These are phyloP conservation scores for Danio tinwini DNA, from an alignment of 2,797 vertebrate species.

Conservation along the genomic window DNA sequence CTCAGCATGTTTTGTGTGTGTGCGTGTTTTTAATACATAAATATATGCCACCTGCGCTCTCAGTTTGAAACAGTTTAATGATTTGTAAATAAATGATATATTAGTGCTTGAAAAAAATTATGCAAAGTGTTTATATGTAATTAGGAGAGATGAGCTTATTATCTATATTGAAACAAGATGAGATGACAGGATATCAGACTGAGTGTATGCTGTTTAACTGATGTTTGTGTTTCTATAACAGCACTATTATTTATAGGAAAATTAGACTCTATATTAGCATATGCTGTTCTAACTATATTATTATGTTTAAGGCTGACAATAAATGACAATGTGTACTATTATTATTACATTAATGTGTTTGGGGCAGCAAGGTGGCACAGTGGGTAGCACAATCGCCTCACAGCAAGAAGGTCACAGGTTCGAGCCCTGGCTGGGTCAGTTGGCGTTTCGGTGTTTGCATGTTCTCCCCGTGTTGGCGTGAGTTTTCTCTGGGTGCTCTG, in stretches of 20 bases:
- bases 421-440: too few relatives aligned
- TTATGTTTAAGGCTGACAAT: too few relatives aligned
- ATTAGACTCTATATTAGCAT: not conserved
- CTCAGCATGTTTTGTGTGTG: not conserved
- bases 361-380: too few relatives aligned
- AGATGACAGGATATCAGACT: not conserved
- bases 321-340: too few relatives aligned
- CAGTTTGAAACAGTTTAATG: slow-evolving; percentile 25
- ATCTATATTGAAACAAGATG: slow-evolving; percentile 2
- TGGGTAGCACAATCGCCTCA: too few relatives aligned
- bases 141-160: not conserved
- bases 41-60: not conserved
- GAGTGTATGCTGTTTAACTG: not conserved
- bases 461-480: too few relatives aligned
- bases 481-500: too few relatives aligned
- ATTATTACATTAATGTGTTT: too few relatives aligned
- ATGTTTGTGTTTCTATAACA: not conserved
- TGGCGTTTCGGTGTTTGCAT: too few relatives aligned
- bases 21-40: not conserved
- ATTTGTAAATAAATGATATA: slow-evolving; percentile 23
- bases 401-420: too few relatives aligned
- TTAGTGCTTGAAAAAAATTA: slow-evolving; percentile 5
- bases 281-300: not conserved
- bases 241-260: not conserved
- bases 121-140: slow-evolving; percentile 9